Base-by-base conservation (phyloP, 2,888 invertebrate genomes). In the Iphiclides podalirius region DNA sequence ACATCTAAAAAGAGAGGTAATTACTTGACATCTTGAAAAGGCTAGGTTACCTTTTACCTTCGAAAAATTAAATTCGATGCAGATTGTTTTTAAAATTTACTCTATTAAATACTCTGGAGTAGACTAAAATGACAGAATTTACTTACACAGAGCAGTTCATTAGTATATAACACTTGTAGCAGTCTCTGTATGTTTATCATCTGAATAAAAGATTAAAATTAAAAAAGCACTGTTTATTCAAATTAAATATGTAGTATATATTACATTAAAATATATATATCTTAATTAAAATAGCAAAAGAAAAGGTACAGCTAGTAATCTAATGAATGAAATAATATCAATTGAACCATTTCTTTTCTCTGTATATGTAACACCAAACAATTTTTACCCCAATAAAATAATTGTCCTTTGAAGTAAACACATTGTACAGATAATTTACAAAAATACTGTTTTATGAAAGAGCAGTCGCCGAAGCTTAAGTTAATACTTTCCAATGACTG, bases 201-300 rank as follows among this genome's bases (percentile, higher is more conserved):
- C n/a, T 31, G 11, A 31, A 31, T 31, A 31, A 31, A 31, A 31
- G 31, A 12, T 49, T 33, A 8, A 11, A n/a, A 31, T 11, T 47
- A 47, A 78, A 88, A 88, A 88, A 88, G 87, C 88, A 82, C 75
- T 75, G 75, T 87, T 88, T 87, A 88, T 85, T 88, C 82, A 86
- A 88, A 87, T 87, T 86, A 88, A 85, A 87, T 86, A 66, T 63
- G 60, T 63, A 79, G 71, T 75, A 79, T 87, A 87, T 86, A 85
- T 87, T 87, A 88, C 87, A 87, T 79, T 87, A 85, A 85, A 84
- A 86, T 83, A 86, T 81, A n/a, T n/a, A 81, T 79, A 79, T 79
- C 84, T 86, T 83, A 87, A 84, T 84, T 79, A 84, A 83, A 78
- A 78, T 83, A 83, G 86, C 85, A 82, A 85, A 84, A 72, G 72